Conservation (phyloP, 2,888 invertebrate species). For the Beris chalybata region DNA sequence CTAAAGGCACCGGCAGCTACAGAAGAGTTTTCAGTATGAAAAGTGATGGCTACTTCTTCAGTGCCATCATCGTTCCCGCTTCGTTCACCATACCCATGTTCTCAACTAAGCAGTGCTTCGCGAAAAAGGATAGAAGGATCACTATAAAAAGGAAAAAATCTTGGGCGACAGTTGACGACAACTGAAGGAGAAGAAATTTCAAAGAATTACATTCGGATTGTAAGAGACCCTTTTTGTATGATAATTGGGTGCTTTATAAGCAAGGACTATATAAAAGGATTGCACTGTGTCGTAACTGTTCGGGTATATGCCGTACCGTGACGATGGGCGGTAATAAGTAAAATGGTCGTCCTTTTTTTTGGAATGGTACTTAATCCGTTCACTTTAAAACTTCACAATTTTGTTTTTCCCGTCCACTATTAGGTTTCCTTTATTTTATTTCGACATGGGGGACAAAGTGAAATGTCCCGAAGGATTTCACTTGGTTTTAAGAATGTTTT, state of each 20-base stretch:
- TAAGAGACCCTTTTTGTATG: constrained; percentile 35
- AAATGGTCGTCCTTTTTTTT: too few species aligned
- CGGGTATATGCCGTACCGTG: not conserved
- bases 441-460: too few species aligned
- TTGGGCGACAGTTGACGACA: constrained; percentile 34
- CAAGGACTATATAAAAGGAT: constrained; percentile 24
- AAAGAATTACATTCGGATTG: constrained; percentile 25
- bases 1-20: constrained; percentile 3
- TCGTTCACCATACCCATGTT: not conserved
- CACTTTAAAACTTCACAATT: too few species aligned
- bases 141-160: constrained; percentile 19
- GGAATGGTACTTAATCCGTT: too few species aligned
- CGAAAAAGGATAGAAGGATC: not conserved
- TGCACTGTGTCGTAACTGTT: not conserved
- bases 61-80: not conserved
- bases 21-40: not conserved
- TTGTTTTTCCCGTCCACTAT: too few species aligned
- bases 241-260: constrained; percentile 35
- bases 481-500: too few species aligned
- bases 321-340: too few species aligned
- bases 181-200: constrained; percentile 20
- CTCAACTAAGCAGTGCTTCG: not conserved
- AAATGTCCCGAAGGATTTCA: too few species aligned
- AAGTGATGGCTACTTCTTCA: not conserved
- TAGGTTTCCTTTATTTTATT: too few species aligned